A percentile compares a stretch with the other conserved stretches of the same genome.
Conservation (phyloP, 2,888 invertebrate species). For the Phyllotreta cruciferae region DNA sequence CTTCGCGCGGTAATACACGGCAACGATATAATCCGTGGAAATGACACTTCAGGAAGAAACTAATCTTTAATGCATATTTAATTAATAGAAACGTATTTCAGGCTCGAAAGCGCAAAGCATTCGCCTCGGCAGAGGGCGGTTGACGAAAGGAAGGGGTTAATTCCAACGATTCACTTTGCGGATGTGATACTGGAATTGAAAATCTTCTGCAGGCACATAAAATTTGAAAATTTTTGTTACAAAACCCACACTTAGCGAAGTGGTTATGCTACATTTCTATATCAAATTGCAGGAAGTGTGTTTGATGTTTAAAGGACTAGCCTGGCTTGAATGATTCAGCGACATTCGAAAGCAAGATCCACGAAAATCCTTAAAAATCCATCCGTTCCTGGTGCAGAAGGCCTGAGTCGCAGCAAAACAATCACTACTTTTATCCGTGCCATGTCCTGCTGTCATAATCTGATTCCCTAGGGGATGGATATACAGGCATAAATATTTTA, state of each 20-base stretch:
- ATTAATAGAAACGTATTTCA: slow-evolving; percentile 51
- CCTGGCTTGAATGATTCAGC: too few relatives aligned
- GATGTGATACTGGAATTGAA: slow-evolving; percentile 17
- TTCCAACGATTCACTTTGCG: slow-evolving; percentile 5
- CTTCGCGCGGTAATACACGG: slow-evolving; percentile 42
- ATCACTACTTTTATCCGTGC: slow-evolving; percentile 29
- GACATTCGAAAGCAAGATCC: too few relatives aligned
- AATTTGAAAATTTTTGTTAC: neutral
- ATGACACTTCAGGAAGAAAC: slow-evolving; percentile 56
- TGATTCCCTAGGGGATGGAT: slow-evolving; percentile 58
- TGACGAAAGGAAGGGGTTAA: slow-evolving; percentile 18
- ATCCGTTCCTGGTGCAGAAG: slow-evolving; percentile 11
- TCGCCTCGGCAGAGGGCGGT: neutral
- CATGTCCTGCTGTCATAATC: slow-evolving; percentile 57
- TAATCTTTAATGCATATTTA: slow-evolving; percentile 59
- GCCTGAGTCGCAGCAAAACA: slow-evolving; percentile 19
- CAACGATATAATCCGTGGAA: slow-evolving; percentile 54
- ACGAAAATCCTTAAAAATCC: slow-evolving; percentile 25
- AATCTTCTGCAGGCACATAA: neutral
- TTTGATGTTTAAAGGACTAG: too few relatives aligned
- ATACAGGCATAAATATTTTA: slow-evolving; percentile 60
- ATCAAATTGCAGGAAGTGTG: too few relatives aligned
- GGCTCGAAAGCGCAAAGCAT: slow-evolving; percentile 27
- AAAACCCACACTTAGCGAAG: too few relatives aligned
- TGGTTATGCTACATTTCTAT: too few relatives aligned